Evolutionary conservation across 2,113 vertebrate genomes (phyloP).

Genomic region (Barnardius zonarius): DNA sequence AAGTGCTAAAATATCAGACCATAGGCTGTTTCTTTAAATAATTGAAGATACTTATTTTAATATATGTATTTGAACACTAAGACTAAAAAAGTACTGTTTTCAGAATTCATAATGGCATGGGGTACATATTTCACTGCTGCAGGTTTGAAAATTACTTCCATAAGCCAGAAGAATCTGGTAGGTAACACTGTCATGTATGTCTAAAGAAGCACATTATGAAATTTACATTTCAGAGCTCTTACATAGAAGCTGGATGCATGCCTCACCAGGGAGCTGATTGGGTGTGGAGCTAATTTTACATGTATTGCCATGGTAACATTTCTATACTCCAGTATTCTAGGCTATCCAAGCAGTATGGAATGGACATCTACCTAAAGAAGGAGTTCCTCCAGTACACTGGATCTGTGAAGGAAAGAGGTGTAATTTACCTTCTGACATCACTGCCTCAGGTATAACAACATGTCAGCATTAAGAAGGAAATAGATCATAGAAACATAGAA

Average conservation of each 20-base stretch:
- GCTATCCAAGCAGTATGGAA: slow-evolving; percentile 88
- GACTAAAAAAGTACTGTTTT: neutral
- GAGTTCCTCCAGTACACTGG: slow-evolving; percentile 89
- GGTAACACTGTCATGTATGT: neutral
- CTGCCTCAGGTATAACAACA: slow-evolving; percentile 78
- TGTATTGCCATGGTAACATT: neutral
- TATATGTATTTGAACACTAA: neutral
- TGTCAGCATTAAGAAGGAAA: fast-evolving
- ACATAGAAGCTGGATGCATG: neutral
- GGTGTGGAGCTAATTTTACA: neutral
- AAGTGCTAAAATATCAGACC: neutral
- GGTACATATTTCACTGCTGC: neutral
- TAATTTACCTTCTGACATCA: slow-evolving; percentile 81
- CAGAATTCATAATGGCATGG: neutral
- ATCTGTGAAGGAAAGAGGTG: slow-evolving; percentile 88
- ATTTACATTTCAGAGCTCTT: neutral
- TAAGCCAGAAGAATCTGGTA: neutral
- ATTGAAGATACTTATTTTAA: neutral
- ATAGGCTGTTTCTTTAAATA: neutral
- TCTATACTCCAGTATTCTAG: slow-evolving; percentile 82
- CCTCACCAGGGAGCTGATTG: neutral
- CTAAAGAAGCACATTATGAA: neutral
- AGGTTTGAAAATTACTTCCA: neutral
- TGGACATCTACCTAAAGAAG: slow-evolving; percentile 91
- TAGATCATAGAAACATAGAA: neutral